Evolutionary conservation across 2,113 vertebrate species (phyloP), one percentile per base, ranked within the genome.

Genomic region (Takifugu bimaculatus): DNA sequence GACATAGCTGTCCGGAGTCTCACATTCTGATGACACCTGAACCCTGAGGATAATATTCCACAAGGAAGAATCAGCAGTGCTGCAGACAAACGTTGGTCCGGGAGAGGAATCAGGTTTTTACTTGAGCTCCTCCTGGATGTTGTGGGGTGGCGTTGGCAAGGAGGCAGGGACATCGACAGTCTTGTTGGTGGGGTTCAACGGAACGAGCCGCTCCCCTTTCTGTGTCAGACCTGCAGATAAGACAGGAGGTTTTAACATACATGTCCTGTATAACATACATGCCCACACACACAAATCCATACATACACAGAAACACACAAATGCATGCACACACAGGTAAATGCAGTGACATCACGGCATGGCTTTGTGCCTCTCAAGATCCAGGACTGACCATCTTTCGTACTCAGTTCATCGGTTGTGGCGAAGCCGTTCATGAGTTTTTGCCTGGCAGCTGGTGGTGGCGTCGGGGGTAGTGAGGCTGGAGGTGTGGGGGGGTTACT

Each of bases 401-500:
- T 90, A 48, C 90, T 78, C 63, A 98, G 92, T 47, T 98, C 96
- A 75, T 98, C 96, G 0, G 93, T 92, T 0, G 94, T 94, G 44
- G 94, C 96, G 0, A 95, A 99, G 70, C 97, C 95, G 2, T 98
- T 99, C 13, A 95, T 86, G 85, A 98, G 80, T 74, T 99, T 98
- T 90, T 94, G 96, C 75, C 93, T 93, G 13, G 89, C 88, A 15
- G 94, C 89, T 0, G 97, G 96, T 1, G 97, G 97, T 0, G 97
- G 97, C 0, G 97, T 98, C 57, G 97, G 96, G 57, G 97, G 97
- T 60, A 99, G 93, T 29, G 97, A 99, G 65, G 97, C 97, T 1
- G 97, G 97, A 0, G 96, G 97, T 0, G 97, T 98, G 9, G 97
- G 96, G 59, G 97, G 96, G 79, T 99, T 99, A 85, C 95, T 98